These are phyloP conservation scores for Anadara kagoshimensis DNA, from an alignment of 1,140 invertebrate species.

Conservation along the genomic window DNA sequence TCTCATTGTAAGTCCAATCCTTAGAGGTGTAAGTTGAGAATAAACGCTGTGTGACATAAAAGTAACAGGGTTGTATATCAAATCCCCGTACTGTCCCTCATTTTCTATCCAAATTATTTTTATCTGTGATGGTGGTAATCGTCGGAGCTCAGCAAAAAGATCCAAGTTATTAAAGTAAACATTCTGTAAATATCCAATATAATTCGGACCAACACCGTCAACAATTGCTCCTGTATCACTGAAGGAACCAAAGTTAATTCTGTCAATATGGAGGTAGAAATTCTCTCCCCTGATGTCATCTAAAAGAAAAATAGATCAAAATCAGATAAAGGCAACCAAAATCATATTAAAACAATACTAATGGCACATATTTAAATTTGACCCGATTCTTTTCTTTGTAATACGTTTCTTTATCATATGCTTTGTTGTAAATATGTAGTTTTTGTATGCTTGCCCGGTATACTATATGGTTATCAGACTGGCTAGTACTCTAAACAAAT, in stretches of 20 bases:
- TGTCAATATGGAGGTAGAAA: conserved; percentile 45
- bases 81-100: background rate
- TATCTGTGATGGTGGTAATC: too few species aligned
- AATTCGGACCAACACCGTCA: conserved; percentile 20
- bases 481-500: too few species aligned
- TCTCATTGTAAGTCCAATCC: conserved; percentile 35
- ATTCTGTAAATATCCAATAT: conserved; percentile 63
- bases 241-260: conserved; percentile 49
- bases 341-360: too few species aligned
- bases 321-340: too few species aligned
- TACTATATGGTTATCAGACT: too few species aligned
- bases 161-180: conserved; percentile 54
- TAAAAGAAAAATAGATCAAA: conserved; percentile 27
- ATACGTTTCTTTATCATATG: too few species aligned
- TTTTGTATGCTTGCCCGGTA: too few species aligned
- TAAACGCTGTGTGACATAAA: conserved; percentile 49
- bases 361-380: too few species aligned
- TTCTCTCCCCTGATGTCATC: conserved; percentile 49
- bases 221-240: conserved; percentile 20
- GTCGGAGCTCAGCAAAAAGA: too few species aligned
- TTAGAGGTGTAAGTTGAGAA: conserved; percentile 49
- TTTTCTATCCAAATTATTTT: too few species aligned
- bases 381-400: too few species aligned
- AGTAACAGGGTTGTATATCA: conserved; percentile 55
- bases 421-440: too few species aligned